Conservation (phyloP, 2,888 invertebrate species). For the Catonia carolina region DNA sequence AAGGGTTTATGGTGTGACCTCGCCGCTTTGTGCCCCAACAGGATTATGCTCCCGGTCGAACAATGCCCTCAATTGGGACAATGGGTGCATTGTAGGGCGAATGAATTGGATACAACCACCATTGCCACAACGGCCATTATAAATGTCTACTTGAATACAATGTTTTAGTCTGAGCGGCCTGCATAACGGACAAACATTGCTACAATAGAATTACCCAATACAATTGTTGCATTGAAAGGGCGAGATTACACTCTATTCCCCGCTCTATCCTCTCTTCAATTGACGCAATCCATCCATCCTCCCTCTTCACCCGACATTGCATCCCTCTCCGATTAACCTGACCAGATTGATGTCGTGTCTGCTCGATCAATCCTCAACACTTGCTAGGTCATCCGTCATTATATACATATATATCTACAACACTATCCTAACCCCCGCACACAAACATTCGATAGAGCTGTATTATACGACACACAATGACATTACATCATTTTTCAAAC, state of each 20-base stretch:
- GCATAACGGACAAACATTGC: conserved; percentile 21
- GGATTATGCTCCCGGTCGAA: conserved; percentile 11
- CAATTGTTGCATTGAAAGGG: conserved; percentile 20
- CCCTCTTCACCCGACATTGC: neutral
- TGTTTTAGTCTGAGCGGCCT: conserved; percentile 20
- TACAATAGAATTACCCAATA: conserved; percentile 20
- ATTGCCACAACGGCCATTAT: conserved; percentile 15
- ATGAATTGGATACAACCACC: conserved; percentile 22
- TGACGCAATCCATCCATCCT: neutral
- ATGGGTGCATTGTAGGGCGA: conserved; percentile 16
- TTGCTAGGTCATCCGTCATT: no score
- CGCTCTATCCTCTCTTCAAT: neutral
- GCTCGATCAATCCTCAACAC: conserved; percentile 12
- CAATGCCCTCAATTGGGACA: conserved; percentile 21
- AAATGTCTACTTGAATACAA: conserved; percentile 18
- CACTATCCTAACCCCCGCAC: no score
- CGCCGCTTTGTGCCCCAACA: conserved; percentile 8
- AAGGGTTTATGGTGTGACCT: conserved; percentile 13
- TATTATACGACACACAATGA: no score
- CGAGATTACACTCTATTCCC: conserved; percentile 7
- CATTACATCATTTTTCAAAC: no score
- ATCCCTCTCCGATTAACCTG: conserved; percentile 18
- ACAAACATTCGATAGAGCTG: no score
- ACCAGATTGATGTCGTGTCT: conserved; percentile 18
- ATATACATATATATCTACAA: no score